Percentiles rank a stretch among this genome's conserved stretches.
Evolutionary conservation across 2,888 invertebrate species (phyloP).

Genomic region (Lissocephala sabroskyi): DNA sequence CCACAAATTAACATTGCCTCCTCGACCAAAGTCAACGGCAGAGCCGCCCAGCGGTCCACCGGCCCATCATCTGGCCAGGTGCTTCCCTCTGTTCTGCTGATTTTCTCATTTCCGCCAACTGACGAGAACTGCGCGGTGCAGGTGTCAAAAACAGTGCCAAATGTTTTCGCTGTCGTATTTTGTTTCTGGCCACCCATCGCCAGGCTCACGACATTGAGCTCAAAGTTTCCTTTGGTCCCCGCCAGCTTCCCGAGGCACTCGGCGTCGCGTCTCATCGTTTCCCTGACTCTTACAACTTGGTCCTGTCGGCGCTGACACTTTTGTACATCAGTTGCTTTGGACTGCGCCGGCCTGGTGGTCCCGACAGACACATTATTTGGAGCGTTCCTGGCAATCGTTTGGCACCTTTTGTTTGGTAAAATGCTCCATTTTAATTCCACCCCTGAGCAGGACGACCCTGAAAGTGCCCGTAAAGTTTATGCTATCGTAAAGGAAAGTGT

Average conservation of each 20-base stretch:
- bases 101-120: conserved; percentile 52
- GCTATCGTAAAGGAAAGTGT: too few species aligned
- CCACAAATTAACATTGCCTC: too few species aligned
- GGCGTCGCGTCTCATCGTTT: background rate
- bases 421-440: too few species aligned
- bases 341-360: conserved; percentile 8
- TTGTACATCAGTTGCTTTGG: conserved; percentile 51
- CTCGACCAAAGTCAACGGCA: too few species aligned
- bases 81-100: conserved; percentile 39
- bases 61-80: background rate
- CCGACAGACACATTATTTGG: conserved; percentile 8
- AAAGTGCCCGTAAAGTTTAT: too few species aligned
- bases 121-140: conserved; percentile 26
- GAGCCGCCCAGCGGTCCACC: too few species aligned
- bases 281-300: conserved; percentile 53
- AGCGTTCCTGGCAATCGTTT: too few species aligned
- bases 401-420: too few species aligned
- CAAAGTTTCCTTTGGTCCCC: conserved; percentile 11
- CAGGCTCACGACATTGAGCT: conserved; percentile 45
- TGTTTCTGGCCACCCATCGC: conserved; percentile 25
- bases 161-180: conserved; percentile 19
- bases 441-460: too few species aligned
- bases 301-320: conserved; percentile 49
- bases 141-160: conserved; percentile 56
- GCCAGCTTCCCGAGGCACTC: background rate